Evolutionary conservation across 1,140 invertebrate genomes (phyloP), one percentile per base, ranked within the genome.

Genomic region (Solenopsis fugax): DNA sequence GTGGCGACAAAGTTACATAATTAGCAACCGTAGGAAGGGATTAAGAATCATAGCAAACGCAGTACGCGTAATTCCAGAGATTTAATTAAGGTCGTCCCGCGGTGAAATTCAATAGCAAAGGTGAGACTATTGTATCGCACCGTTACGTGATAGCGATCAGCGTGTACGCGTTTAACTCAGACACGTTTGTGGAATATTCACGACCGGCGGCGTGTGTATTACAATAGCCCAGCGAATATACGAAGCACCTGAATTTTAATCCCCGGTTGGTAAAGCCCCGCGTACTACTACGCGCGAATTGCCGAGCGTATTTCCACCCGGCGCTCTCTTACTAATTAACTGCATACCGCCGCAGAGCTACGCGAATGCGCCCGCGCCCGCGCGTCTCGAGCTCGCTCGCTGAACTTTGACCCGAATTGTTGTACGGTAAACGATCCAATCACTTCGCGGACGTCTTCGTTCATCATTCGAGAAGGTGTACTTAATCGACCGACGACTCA

Each of bases 381-480:
- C 18, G 0, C 24, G 65, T 18, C 41, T 34, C 58, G 48, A 60
- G 64, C 21, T 6, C n/a, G 41, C 7, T 10, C 89, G 78, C 72
- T 69, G 58, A 86, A 86, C 85, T 65, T 65, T 85, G 76, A 90
- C 87, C 87, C 85, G 21, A 65, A 85, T 77, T 76, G 41, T 7
- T 7, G 18, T 81, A 80, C 82, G 45, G 87, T 71, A 50, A 84
- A 88, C 71, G 78, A 67, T 76, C 65, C 80, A 65, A 60, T 71
- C 64, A 21, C 37, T 48, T 5, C 54, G 12, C 29, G 34, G 12
- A 56, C 12, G n/a, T 12, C 24, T 29, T 5, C 34, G 56, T n/a
- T 37, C n/a, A 34, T 77, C 24, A 34, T 37, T 72, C 69, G 24
- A 37, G 54, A n/a, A 48, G 24, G 13, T 60, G 56, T 64, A 60